Percentiles rank a stretch among this genome's conserved stretches.
phyloP scores from a whole-genome alignment of 2,113 vertebrate species.

The Embiotoca jacksoni region DNA sequence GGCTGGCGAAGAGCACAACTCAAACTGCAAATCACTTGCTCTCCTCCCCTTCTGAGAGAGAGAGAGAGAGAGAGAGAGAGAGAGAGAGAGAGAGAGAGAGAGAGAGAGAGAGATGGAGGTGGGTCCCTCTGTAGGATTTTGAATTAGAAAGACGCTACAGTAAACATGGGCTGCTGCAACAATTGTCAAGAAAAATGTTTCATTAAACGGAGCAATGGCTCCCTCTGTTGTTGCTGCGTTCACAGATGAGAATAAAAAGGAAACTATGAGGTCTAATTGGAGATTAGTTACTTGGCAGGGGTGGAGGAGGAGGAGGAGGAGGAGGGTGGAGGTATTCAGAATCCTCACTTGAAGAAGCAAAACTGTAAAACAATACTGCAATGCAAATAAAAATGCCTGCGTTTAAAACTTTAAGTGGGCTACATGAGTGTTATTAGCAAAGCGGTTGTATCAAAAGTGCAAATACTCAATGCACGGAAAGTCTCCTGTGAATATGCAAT shows the following conservation, averaged over 20 bases:
- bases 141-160: constrained; percentile 60
- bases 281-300: constrained; percentile 13
- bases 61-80: constrained; percentile 32
- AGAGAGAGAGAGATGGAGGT: constrained; percentile 56
- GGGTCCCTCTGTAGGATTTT: constrained; percentile 76
- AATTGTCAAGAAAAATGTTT: constrained; percentile 66
- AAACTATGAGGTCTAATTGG: background rate
- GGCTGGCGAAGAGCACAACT: constrained; percentile 68
- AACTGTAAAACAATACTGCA: no score
- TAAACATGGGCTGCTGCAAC: constrained; percentile 66
- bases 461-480: no score
- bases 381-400: background rate
- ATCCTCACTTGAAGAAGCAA: background rate
- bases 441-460: no score
- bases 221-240: constrained; percentile 71
- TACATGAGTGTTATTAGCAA: no score
- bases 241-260: constrained; percentile 2
- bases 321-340: background rate
- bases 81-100: constrained; percentile 31
- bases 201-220: constrained; percentile 61
- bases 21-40: constrained; percentile 62
- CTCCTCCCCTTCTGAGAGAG: constrained; percentile 61
- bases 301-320: background rate
- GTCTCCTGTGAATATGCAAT: no score
- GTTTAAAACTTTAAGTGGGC: no score